A percentile compares a stretch with the other conserved stretches of the same genome.
Conservation (phyloP, 2,113 vertebrate genomes). For the Xiphorhynchus elegans region DNA sequence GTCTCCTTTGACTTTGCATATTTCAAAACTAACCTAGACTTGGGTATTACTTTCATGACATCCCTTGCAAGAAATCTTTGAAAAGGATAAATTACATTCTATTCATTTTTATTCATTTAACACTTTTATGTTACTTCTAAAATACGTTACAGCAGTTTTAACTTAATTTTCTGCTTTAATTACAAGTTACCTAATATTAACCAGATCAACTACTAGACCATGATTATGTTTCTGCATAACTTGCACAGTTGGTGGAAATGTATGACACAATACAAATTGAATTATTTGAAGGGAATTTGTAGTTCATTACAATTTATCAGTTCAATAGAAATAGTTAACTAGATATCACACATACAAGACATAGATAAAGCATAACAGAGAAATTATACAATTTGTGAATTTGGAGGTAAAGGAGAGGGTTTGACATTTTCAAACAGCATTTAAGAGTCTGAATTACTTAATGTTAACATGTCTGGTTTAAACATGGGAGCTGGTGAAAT, state of each 20-base stretch:
- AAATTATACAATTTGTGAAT: neutral
- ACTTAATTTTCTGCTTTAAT: neutral
- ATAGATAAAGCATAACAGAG: neutral
- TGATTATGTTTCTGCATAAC: neutral
- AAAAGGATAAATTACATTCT: neutral
- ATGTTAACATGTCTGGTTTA: neutral
- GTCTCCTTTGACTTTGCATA: constrained; percentile 4
- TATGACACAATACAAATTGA: neutral
- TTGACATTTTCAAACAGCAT: neutral
- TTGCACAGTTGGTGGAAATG: neutral
- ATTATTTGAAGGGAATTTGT: neutral
- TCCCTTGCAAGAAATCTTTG: neutral
- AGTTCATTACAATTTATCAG: neutral
- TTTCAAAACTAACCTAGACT: constrained; percentile 7
- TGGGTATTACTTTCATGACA: neutral
- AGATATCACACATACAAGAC: neutral
- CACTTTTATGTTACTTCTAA: neutral
- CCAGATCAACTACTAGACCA: neutral
- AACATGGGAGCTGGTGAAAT: neutral
- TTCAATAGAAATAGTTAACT: neutral
- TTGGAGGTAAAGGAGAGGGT: neutral
- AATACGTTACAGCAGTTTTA: neutral
- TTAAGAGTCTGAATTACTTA: neutral
- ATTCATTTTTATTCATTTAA: neutral
- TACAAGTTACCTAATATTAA: neutral